Percentiles rank a stretch among this genome's conserved stretches.
phyloP scores from a whole-genome alignment of 2,888 invertebrate species.

The Agrypnus murinus region DNA sequence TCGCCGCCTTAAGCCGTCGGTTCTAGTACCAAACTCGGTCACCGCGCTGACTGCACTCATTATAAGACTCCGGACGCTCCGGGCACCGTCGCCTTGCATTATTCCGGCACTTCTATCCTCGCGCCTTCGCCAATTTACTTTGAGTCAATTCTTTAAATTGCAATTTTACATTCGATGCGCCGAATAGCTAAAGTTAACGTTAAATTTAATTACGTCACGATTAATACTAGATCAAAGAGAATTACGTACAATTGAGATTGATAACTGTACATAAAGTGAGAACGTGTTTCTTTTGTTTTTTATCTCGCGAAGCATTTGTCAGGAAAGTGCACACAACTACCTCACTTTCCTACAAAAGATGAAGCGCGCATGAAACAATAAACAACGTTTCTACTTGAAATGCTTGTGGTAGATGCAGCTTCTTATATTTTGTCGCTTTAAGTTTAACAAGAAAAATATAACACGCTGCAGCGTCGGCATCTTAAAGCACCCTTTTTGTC shows the following conservation, averaged over 20 bases:
- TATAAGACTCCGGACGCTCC: slow-evolving; percentile 46
- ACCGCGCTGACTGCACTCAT: slow-evolving; percentile 47
- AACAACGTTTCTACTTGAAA: slow-evolving; percentile 9
- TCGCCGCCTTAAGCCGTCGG: slow-evolving; percentile 57
- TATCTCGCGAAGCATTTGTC: neutral
- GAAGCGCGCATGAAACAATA: slow-evolving; percentile 16
- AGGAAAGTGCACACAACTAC: slow-evolving; percentile 2
- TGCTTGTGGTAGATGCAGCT: slow-evolving; percentile 10
- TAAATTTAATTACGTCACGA: too few relatives aligned
- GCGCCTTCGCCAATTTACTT: slow-evolving; percentile 46
- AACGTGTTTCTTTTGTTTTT: too few relatives aligned
- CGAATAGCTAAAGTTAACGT: neutral
- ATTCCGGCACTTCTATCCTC: slow-evolving; percentile 38
- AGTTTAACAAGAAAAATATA: too few relatives aligned
- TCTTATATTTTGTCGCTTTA: neutral
- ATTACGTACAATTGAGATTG: too few relatives aligned
- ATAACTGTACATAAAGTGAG: too few relatives aligned
- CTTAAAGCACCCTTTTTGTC: too few relatives aligned
- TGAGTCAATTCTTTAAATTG: slow-evolving; percentile 45
- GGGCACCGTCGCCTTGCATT: slow-evolving; percentile 43
- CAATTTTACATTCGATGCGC: slow-evolving; percentile 16
- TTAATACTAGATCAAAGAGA: too few relatives aligned
- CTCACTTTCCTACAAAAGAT: slow-evolving; percentile 5
- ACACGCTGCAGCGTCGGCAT: too few relatives aligned
- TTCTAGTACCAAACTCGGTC: slow-evolving; percentile 43